Evolutionary conservation across 2,113 vertebrate species (phyloP).

Genomic region (Suricata suricatta): DNA sequence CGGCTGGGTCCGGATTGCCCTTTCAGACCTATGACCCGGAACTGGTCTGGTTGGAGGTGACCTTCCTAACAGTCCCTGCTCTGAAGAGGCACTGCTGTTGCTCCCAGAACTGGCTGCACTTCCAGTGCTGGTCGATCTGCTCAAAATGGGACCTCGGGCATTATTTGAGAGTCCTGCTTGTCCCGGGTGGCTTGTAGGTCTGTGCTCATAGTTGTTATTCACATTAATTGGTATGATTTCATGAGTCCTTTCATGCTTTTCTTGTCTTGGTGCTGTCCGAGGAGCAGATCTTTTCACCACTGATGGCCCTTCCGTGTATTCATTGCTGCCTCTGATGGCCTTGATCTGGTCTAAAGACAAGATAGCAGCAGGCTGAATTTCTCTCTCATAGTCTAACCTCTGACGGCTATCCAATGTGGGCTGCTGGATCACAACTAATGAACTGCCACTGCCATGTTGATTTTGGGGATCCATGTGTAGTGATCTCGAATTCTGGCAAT

Average conservation of each 20-base stretch:
- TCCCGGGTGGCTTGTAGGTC: constrained; percentile 77
- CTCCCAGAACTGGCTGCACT: constrained; percentile 96
- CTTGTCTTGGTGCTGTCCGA: constrained; percentile 88
- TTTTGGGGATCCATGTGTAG: constrained; percentile 97
- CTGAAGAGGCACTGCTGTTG: constrained; percentile 94
- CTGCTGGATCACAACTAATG: constrained; percentile 94
- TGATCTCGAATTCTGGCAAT: constrained; percentile 93
- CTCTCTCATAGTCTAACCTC: constrained; percentile 92
- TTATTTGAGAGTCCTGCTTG: constrained; percentile 82
- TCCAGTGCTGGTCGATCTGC: constrained; percentile 95
- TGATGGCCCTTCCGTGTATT: constrained; percentile 96
- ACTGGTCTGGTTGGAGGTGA: constrained; percentile 86
- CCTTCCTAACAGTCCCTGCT: constrained; percentile 93
- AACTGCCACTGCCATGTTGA: constrained; percentile 93
- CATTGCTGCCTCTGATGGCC: constrained; percentile 95
- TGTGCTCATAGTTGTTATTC: constrained; percentile 93
- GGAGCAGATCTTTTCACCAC: constrained; percentile 89
- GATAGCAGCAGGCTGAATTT: constrained; percentile 89
- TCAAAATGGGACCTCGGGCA: constrained; percentile 88
- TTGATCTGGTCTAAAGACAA: constrained; percentile 99
- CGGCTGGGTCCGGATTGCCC: constrained; percentile 92
- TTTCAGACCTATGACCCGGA: constrained; percentile 83
- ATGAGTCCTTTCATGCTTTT: constrained; percentile 97
- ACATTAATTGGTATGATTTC: constrained; percentile 95
- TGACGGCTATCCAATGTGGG: constrained; percentile 91